A percentile compares a stretch with the other conserved stretches of the same genome.
These are phyloP conservation scores for Microcebus murinus DNA, from an alignment of 2,113 vertebrate species.

Conservation along the genomic window DNA sequence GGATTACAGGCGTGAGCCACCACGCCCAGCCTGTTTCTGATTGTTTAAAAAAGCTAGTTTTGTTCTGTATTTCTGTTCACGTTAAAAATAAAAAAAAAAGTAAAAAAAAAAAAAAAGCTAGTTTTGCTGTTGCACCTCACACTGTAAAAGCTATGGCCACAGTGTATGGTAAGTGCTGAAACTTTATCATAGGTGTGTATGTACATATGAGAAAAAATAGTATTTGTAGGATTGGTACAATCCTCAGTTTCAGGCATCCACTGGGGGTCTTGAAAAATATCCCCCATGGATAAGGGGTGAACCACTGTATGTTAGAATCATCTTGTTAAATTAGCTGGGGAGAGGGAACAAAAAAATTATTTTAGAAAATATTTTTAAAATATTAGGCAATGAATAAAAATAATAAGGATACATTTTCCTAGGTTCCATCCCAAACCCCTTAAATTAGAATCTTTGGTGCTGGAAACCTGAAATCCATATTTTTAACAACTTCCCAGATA, in stretches of 20 bases:
- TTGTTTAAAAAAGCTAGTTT: not conserved
- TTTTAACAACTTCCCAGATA: not conserved
- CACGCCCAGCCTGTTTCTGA: too few relatives aligned
- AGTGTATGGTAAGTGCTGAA: not conserved
- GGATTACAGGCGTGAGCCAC: too few relatives aligned
- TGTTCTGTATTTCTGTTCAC: too few relatives aligned
- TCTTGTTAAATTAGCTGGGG: not conserved
- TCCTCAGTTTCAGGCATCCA: not conserved
- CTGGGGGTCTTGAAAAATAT: not conserved
- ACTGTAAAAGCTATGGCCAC: not conserved
- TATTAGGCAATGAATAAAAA: not conserved
- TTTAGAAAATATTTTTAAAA: not conserved
- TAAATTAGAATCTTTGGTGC: not conserved
- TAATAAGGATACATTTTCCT: not conserved
- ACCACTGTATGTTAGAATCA: not conserved
- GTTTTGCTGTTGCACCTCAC: not conserved
- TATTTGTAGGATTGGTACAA: not conserved
- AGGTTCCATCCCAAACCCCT: not conserved
- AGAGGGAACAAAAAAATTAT: not conserved
- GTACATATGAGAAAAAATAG: not conserved
- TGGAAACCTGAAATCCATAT: not conserved
- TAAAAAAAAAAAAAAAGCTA: not conserved
- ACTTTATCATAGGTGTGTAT: not conserved
- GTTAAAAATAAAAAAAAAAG: too few relatives aligned
- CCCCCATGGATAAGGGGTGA: not conserved